phyloP scores from a whole-genome alignment of 1,140 invertebrate species.

The Drosophila mauritiana region DNA sequence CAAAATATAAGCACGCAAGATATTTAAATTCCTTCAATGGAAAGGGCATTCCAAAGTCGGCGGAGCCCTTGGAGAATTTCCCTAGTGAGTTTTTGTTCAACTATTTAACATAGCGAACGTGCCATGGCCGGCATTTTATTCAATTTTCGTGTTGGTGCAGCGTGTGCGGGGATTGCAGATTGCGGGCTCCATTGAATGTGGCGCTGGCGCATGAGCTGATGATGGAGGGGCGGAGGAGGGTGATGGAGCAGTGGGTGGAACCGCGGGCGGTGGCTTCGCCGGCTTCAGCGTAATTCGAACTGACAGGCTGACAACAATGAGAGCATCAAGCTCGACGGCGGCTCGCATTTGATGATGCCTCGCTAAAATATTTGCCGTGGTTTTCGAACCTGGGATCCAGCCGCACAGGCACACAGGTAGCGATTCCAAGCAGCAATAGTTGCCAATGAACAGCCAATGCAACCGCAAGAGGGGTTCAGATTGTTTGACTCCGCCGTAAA shows the following conservation, averaged over 20 bases:
- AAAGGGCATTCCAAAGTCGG: slow-evolving; percentile 16
- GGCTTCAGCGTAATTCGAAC: slow-evolving; percentile 59
- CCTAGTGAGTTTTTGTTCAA: slow-evolving; percentile 31
- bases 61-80: background rate
- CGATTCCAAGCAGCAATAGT: slow-evolving; percentile 6
- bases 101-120: slow-evolving; percentile 52
- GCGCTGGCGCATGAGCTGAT: background rate
- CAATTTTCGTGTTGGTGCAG: slow-evolving; percentile 42
- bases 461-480: slow-evolving; percentile 48
- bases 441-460: slow-evolving; percentile 4
- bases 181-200: slow-evolving; percentile 32
- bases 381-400: slow-evolving; percentile 32
- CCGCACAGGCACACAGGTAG: slow-evolving; percentile 2
- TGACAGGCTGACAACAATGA: slow-evolving; percentile 53
- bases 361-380: slow-evolving; percentile 36
- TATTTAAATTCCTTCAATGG: background rate
- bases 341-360: slow-evolving; percentile 42
- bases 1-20: too few species aligned
- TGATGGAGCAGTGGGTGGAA: slow-evolving; percentile 11
- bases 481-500: slow-evolving; percentile 35
- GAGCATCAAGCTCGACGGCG: slow-evolving; percentile 29
- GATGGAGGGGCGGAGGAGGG: background rate
- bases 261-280: slow-evolving; percentile 10
- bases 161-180: slow-evolving; percentile 19
- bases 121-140: slow-evolving; percentile 63